phyloP scores from a whole-genome alignment of 2,888 invertebrate species.

The Troilus luridus region DNA sequence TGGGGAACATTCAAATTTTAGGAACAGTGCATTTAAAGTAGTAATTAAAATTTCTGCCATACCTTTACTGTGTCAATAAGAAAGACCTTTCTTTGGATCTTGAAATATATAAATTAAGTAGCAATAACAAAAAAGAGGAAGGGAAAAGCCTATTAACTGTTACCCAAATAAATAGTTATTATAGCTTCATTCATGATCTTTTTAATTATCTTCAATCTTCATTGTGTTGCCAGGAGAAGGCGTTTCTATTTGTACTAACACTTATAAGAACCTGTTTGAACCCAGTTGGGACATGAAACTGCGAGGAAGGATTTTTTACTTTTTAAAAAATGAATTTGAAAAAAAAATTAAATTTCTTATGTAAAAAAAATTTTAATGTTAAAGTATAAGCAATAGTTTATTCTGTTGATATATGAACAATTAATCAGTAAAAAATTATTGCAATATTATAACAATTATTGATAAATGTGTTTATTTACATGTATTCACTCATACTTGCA shows the following conservation, averaged over 20 bases:
- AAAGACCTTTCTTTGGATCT: background rate
- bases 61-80: background rate
- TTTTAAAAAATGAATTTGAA: background rate
- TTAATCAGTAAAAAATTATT: background rate
- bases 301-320: background rate
- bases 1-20: too few species aligned
- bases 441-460: background rate
- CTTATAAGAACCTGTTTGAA: slow-evolving; percentile 30
- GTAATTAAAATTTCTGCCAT: background rate
- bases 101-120: background rate
- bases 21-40: background rate
- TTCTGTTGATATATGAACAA: background rate
- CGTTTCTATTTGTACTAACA: slow-evolving; percentile 11
- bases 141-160: background rate
- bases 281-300: background rate
- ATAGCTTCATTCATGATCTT: background rate
- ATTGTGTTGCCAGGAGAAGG: slow-evolving; percentile 31
- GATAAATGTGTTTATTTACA: background rate
- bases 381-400: background rate
- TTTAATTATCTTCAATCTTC: background rate
- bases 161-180: background rate
- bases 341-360: background rate
- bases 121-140: background rate
- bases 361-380: background rate
- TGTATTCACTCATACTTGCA: background rate